Percentiles rank a stretch among this genome's conserved stretches.
Evolutionary conservation across 2,888 invertebrate species (phyloP).

Genomic region (Megalurothrips usitatus): DNA sequence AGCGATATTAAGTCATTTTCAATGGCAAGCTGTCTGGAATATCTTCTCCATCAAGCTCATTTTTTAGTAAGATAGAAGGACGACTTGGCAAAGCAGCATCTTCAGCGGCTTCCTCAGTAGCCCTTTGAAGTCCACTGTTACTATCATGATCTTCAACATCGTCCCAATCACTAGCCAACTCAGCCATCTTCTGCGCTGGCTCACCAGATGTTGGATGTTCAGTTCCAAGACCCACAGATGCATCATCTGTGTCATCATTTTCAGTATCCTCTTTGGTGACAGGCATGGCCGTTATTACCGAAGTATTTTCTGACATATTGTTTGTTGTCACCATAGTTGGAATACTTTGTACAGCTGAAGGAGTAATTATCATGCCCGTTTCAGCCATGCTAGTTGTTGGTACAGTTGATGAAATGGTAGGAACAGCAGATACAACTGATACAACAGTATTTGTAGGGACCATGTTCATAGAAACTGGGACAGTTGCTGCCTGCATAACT

Average conservation of each 20-base stretch:
- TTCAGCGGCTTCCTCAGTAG: neutral
- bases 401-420: neutral
- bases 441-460: conserved; percentile 2
- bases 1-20: neutral
- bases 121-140: neutral
- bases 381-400: neutral
- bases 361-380: neutral
- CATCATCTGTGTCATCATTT: neutral
- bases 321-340: neutral
- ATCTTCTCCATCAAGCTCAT: neutral
- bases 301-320: neutral
- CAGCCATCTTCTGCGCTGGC: neutral
- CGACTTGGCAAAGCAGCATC: conserved; percentile 3
- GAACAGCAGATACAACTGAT: conserved; percentile 12
- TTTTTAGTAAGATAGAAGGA: neutral
- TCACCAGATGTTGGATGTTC: neutral
- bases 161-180: conserved; percentile 1
- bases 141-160: neutral
- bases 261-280: neutral
- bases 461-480: conserved; percentile 17
- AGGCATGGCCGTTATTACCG: neutral
- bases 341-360: neutral
- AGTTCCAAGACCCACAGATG: neutral
- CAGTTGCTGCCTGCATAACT: neutral
- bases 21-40: neutral